Evolutionary conservation across 2,888 invertebrate genomes (phyloP), one percentile per base, ranked within the genome.

Genomic region (Physocephala rufipes): DNA sequence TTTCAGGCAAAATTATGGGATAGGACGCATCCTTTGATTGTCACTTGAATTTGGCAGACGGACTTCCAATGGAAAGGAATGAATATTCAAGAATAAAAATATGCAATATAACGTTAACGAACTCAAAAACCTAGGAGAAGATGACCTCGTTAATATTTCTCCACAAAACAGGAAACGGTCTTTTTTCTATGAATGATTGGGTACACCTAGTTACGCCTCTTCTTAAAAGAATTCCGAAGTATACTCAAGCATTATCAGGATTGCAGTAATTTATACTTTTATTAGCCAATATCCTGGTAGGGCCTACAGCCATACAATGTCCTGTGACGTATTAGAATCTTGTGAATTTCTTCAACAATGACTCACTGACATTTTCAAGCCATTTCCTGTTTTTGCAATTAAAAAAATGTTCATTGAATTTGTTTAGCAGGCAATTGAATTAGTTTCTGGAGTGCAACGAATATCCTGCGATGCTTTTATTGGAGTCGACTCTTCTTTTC

Each of bases 371-470:
- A 26, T 19, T 30, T 68, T 68, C 68, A 51, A 68, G 68, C 61
- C 51, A 68, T 62, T 68, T 68, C 68, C 68, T 68, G 68, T 68
- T 49, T 30, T 68, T 68, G 47, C 61, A 61, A 62, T 68, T 61
- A 28, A 13, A 49, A 55, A 58, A 24, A 36, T 4, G 4, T 36
- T 36, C 19, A 53, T 53, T 19, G 53, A 65, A 65, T 53, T 53
- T 19, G 16, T 2, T 51, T 19, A 19, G 74, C 72, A 73, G 36
- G 72, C 70, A 68, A 72, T 77, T 80, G 76, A 76, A 79, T 81
- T 76, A 75, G 78, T 78, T 78, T 79, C 76, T 81, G 78, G 80
- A 78, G 79, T 78, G 79, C 76, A 74, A 74, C 77, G 75, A 77
- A 72, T 72, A 67, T 45, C 58, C 67, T 47, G 58, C 58, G 47